These are phyloP conservation scores for Cirrhinus mrigala DNA, from an alignment of 2,797 vertebrate genomes.

Conservation along the genomic window DNA sequence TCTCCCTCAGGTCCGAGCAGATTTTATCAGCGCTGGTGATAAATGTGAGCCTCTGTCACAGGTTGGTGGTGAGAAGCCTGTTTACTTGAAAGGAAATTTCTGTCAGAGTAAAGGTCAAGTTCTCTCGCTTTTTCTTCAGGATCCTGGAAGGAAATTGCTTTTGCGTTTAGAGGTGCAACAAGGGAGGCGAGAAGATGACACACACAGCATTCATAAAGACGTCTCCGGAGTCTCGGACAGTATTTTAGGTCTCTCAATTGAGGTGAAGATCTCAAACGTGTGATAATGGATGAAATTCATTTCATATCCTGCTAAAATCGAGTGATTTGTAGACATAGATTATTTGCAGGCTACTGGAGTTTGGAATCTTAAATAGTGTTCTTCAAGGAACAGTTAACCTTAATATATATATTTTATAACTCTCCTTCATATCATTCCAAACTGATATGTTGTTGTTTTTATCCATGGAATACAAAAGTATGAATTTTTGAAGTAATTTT, in stretches of 20 bases:
- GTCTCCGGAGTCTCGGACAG: neutral
- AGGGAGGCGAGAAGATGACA: slow-evolving; percentile 74
- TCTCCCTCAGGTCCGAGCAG: slow-evolving; percentile 37
- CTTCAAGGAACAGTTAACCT: neutral
- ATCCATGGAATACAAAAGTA: too few relatives aligned
- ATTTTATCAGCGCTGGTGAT: slow-evolving; percentile 78
- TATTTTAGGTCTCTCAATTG: slow-evolving; percentile 11
- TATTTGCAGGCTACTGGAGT: neutral
- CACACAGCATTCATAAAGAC: slow-evolving; percentile 43
- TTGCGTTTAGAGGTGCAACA: slow-evolving; percentile 86
- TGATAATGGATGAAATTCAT: neutral
- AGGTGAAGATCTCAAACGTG: neutral
- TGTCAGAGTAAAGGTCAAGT: slow-evolving; percentile 86
- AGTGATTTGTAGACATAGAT: neutral
- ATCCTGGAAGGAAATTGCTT: slow-evolving; percentile 83
- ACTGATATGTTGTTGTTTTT: neutral
- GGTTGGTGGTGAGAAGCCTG: slow-evolving; percentile 85
- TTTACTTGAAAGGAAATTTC: slow-evolving; percentile 89
- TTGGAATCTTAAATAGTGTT: neutral
- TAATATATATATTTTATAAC: neutral
- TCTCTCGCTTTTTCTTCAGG: slow-evolving; percentile 71
- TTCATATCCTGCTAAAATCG: slow-evolving; percentile 14
- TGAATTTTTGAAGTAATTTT: too few relatives aligned
- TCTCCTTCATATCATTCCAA: neutral
- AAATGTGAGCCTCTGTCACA: slow-evolving; percentile 76